phyloP scores from a whole-genome alignment of 2,797 vertebrate genomes.

The Propithecus deckenii region DNA sequence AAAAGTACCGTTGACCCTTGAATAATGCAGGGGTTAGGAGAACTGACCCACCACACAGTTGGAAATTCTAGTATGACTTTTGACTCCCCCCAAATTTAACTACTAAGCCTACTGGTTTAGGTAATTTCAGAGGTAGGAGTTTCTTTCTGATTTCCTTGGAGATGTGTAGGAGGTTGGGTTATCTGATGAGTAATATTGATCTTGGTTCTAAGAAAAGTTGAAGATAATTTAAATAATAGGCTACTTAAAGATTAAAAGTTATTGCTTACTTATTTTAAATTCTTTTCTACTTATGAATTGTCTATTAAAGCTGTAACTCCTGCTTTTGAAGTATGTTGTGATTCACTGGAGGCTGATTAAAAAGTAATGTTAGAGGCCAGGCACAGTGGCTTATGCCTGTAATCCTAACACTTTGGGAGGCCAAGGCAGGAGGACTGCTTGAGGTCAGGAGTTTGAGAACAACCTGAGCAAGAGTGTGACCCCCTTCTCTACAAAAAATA shows the following conservation, averaged over 20 bases:
- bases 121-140: neutral
- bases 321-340: neutral
- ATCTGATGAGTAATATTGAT: neutral
- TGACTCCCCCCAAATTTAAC: neutral
- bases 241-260: neutral
- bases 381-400: neutral
- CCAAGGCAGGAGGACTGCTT: neutral
- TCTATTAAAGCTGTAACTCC: neutral
- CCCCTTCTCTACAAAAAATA: too few relatives aligned
- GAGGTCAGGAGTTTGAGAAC: neutral
- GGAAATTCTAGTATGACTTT: neutral
- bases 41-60: neutral
- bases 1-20: neutral
- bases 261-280: neutral
- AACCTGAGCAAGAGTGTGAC: neutral
- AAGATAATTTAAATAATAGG: neutral
- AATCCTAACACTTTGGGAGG: neutral
- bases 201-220: conserved; percentile 26
- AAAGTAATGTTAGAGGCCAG: neutral
- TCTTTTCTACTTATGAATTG: neutral
- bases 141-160: neutral
- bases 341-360: neutral
- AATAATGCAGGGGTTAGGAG: neutral
- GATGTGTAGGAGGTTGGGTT: neutral
- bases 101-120: neutral